phyloP scores from a whole-genome alignment of 2,113 vertebrate species.

The Noctilio leporinus region DNA sequence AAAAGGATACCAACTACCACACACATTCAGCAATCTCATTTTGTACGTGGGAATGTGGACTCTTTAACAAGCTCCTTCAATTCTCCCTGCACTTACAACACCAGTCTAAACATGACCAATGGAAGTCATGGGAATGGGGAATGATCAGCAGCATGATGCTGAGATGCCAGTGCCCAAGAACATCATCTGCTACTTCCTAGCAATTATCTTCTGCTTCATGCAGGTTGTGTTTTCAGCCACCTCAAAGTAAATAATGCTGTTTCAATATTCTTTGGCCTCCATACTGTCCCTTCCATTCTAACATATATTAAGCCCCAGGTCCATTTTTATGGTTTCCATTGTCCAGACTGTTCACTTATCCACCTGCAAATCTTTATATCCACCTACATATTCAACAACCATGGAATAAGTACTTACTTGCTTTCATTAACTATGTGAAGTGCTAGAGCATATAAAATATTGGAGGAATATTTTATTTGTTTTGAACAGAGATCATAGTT shows the following conservation, averaged over 20 bases:
- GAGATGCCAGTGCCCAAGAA: background rate
- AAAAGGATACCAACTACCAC: slow-evolving; percentile 43
- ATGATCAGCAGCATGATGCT: background rate
- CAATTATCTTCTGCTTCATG: background rate
- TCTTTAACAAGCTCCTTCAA: slow-evolving; percentile 51
- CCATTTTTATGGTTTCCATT: background rate
- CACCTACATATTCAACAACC: background rate
- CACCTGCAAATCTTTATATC: background rate
- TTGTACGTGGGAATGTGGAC: slow-evolving; percentile 53
- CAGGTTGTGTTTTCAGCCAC: background rate
- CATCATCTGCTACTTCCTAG: background rate
- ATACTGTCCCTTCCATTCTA: background rate
- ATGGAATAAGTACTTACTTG: background rate
- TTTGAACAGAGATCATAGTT: background rate
- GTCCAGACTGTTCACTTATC: background rate
- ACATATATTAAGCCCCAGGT: background rate
- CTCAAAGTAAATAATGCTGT: background rate
- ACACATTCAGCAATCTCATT: slow-evolving; percentile 58
- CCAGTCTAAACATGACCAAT: slow-evolving; percentile 45
- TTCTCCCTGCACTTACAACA: slow-evolving; percentile 21
- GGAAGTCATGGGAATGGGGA: slow-evolving; percentile 11
- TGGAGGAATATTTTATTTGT: background rate
- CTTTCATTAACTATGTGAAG: background rate
- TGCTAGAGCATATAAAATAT: background rate
- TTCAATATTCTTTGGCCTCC: background rate